Percentiles rank a stretch among this genome's conserved stretches.
Conservation (phyloP, 2,888 invertebrate species). For the Phyllotreta cruciferae region DNA sequence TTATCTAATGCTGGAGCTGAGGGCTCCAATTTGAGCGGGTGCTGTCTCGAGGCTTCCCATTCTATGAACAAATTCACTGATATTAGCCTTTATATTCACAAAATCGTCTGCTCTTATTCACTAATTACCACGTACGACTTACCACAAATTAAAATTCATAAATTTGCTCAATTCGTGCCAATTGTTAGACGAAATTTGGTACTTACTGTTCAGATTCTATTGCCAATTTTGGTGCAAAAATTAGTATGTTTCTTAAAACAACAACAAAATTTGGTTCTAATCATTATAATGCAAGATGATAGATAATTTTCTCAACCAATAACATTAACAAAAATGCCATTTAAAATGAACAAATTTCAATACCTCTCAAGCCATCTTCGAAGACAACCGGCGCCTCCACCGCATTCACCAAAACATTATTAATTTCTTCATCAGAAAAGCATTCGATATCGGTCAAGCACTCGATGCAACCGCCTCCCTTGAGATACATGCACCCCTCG, state of each 20-base stretch:
- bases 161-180: conserved; percentile 4
- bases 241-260: not conserved
- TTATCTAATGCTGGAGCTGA: conserved; percentile 44
- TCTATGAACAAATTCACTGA: conserved; percentile 46
- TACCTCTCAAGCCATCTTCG: conserved; percentile 39
- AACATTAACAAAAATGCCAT: not conserved
- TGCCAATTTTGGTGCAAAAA: conserved; percentile 3
- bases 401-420: conserved; percentile 31
- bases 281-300: no score
- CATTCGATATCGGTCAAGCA: conserved; percentile 65
- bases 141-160: not conserved
- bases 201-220: conserved; percentile 9
- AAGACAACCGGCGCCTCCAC: conserved; percentile 36
- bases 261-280: no score
- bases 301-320: no score
- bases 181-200: not conserved
- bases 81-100: not conserved
- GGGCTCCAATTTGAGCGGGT: conserved; percentile 46
- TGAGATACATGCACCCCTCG: conserved; percentile 63
- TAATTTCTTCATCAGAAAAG: conserved; percentile 47
- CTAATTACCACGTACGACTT: not conserved
- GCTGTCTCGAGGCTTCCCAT: conserved; percentile 55
- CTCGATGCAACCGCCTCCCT: conserved; percentile 57
- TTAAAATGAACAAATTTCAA: conserved; percentile 13
- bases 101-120: not conserved